A percentile compares a stretch with the other conserved stretches of the same genome.
These are phyloP conservation scores for Stegastes partitus DNA, from an alignment of 2,113 vertebrate species.

Conservation along the genomic window DNA sequence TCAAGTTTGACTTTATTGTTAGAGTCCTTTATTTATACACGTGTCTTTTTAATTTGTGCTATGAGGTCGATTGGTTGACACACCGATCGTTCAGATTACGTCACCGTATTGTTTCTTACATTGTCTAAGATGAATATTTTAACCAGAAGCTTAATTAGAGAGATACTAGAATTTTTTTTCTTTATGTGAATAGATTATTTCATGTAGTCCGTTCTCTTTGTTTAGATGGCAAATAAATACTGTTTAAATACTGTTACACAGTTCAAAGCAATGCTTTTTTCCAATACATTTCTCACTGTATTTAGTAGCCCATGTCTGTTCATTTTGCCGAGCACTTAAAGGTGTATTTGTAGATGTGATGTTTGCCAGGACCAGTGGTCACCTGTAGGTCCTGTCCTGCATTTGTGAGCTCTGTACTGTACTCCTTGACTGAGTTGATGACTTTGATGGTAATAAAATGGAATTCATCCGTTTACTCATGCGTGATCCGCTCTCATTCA, in stretches of 20 bases:
- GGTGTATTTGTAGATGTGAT: slow-evolving; percentile 75
- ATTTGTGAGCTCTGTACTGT: slow-evolving; percentile 81
- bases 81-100: slow-evolving; percentile 17
- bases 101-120: slow-evolving; percentile 42
- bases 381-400: slow-evolving; percentile 73
- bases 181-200: slow-evolving; percentile 67
- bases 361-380: slow-evolving; percentile 70
- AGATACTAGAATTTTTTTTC: slow-evolving; percentile 46
- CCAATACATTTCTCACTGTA: slow-evolving; percentile 66
- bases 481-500: slow-evolving; percentile 26
- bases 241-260: slow-evolving; percentile 67
- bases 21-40: slow-evolving; percentile 32
- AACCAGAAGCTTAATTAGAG: slow-evolving; percentile 46
- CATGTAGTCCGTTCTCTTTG: slow-evolving; percentile 59
- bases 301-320: slow-evolving; percentile 67
- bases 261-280: slow-evolving; percentile 75
- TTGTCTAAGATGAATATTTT: slow-evolving; percentile 43
- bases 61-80: slow-evolving; percentile 10
- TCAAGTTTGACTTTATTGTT: slow-evolving; percentile 40
- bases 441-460: slow-evolving; percentile 85
- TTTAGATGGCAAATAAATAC: slow-evolving; percentile 76
- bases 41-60: slow-evolving; percentile 32
- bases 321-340: slow-evolving; percentile 66
- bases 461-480: slow-evolving; percentile 52
- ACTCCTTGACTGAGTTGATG: slow-evolving; percentile 78